phyloP scores from a whole-genome alignment of 2,797 vertebrate species.

The Brachyrhaphis roseni region DNA sequence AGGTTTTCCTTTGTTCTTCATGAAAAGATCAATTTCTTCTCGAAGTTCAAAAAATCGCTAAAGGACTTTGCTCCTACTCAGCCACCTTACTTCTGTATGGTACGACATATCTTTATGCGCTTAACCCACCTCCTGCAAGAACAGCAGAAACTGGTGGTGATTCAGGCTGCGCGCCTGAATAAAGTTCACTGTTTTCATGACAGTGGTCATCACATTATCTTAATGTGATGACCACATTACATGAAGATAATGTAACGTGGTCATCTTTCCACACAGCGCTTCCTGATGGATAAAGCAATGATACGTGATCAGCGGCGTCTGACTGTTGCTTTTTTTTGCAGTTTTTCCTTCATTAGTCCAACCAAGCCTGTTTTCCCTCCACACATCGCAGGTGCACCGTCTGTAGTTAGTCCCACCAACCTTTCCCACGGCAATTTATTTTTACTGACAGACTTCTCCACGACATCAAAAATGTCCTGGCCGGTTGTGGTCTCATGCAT shows the following conservation, averaged over 20 bases:
- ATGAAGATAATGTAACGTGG: no score
- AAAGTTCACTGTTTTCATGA: not conserved
- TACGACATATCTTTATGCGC: not conserved
- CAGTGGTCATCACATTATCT: slow-evolving; percentile 15
- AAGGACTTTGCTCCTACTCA: no score
- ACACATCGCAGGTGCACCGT: no score
- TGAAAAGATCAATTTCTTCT: no score
- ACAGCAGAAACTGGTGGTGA: not conserved
- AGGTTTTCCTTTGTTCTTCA: no score
- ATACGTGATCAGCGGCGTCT: slow-evolving; percentile 3
- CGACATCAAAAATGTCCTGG: not conserved
- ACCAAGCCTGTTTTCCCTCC: no score
- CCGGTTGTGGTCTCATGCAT: not conserved
- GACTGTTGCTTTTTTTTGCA: slow-evolving; percentile 8
- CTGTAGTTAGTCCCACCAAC: slow-evolving; percentile 11
- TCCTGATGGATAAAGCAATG: slow-evolving; percentile 12
- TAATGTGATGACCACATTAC: no score
- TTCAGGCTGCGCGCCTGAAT: not conserved
- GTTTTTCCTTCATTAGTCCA: slow-evolving; percentile 1
- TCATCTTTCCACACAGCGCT: slow-evolving; percentile 4
- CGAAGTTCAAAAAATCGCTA: no score
- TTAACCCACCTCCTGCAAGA: not conserved
- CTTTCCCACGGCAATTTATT: not conserved
- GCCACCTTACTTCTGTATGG: no score
- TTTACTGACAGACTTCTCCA: slow-evolving; percentile 9